Evolutionary conservation across 1,140 invertebrate genomes (phyloP).

Genomic region (Drosophila ohnishii): DNA sequence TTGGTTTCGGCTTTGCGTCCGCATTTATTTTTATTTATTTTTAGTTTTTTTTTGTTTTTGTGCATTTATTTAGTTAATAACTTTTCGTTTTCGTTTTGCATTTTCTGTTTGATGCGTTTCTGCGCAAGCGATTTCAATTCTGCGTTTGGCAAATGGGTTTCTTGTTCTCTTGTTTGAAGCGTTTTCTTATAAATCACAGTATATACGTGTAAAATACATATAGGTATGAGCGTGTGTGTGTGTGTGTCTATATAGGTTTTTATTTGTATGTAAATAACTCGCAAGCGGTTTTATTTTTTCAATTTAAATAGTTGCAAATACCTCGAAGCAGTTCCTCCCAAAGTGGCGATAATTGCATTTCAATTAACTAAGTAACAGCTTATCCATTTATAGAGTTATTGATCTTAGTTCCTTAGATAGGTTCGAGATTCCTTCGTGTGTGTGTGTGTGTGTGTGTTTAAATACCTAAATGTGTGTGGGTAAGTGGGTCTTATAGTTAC

Average conservation of each 20-base stretch:
- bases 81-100: conserved; percentile 50
- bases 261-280: conserved; percentile 63
- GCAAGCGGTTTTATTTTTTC: conserved; percentile 59
- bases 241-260: conserved; percentile 38
- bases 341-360: conserved; percentile 66
- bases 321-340: conserved; percentile 58
- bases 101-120: conserved; percentile 30
- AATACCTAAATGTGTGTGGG: conserved; percentile 17
- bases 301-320: conserved; percentile 52
- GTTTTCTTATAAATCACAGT: conserved; percentile 82
- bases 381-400: conserved; percentile 61
- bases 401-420: conserved; percentile 12
- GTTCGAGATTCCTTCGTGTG: conserved; percentile 2
- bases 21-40: conserved; percentile 48
- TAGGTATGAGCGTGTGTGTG: conserved; percentile 48
- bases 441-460: conserved; percentile 4
- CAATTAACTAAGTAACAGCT: conserved; percentile 81
- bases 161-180: conserved; percentile 66
- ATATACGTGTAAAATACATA: conserved; percentile 81
- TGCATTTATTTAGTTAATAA: conserved; percentile 80
- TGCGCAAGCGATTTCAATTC: conserved; percentile 66
- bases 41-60: conserved; percentile 37
- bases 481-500: conserved; percentile 49
- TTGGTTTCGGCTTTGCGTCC: conserved; percentile 67
- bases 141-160: conserved; percentile 57